These are phyloP conservation scores for Heteromyza rotundicornis DNA, from an alignment of 2,888 invertebrate species.

Conservation along the genomic window DNA sequence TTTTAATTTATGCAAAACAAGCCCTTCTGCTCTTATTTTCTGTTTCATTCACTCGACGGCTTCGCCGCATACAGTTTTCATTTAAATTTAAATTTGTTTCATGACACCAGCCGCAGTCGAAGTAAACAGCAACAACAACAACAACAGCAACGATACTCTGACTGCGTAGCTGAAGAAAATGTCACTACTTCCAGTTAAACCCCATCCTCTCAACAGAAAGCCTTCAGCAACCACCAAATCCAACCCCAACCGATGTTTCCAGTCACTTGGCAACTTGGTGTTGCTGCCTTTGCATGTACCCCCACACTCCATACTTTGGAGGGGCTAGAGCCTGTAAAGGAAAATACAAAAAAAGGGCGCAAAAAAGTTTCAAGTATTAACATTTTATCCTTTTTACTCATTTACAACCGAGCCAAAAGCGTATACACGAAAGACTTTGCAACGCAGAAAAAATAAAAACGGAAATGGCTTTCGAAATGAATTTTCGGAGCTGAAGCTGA, in stretches of 20 bases:
- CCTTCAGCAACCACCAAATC: not conserved
- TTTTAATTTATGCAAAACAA: conserved; percentile 55
- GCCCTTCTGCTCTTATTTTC: conserved; percentile 35
- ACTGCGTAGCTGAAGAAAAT: conserved; percentile 32
- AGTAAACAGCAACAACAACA: conserved; percentile 21
- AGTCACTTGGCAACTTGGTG: conserved; percentile 2
- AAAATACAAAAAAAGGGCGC: not conserved
- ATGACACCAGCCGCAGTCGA: conserved; percentile 36
- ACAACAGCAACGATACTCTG: conserved; percentile 22
- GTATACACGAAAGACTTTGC: not conserved
- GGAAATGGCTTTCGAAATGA: not conserved
- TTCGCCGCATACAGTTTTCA: conserved; percentile 13
- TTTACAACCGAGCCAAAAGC: conserved; percentile 1
- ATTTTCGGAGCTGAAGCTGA: no score
- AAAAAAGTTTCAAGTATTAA: not conserved
- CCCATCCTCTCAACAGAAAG: conserved; percentile 5
- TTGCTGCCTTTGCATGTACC: no score
- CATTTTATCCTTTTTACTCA: conserved; percentile 3
- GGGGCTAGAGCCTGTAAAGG: not conserved
- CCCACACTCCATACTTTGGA: not conserved
- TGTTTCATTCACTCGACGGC: not conserved
- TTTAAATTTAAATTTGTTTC: conserved; percentile 39
- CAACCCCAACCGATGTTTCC: conserved; percentile 6
- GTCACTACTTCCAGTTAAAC: conserved; percentile 53
- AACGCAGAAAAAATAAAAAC: conserved; percentile 2